Evolutionary conservation across 2,888 invertebrate genomes (phyloP), one percentile per base, ranked within the genome.

Genomic region (Lasioglossum pauxillum): DNA sequence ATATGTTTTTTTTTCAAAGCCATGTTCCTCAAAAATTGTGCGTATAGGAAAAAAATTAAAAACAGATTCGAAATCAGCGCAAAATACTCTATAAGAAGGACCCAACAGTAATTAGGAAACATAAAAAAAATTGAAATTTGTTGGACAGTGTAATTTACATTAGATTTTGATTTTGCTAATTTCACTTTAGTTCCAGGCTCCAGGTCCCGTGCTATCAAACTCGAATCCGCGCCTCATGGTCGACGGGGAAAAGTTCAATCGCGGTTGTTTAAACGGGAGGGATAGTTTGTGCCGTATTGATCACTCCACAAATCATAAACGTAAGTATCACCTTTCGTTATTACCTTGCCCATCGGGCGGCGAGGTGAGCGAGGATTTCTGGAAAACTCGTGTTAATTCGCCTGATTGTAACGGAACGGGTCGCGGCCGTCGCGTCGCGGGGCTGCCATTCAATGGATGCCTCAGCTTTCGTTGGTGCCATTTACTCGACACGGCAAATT

Each of bases 271-370:
- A 16, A n/a, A n/a, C 27, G 5, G 16, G 1, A 67, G 23, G 53
- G 1, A 53, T 53, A 53, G 53, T 53, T 53, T 8, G 8, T 8
- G 53, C 53, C 53, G 57, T 74, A 77, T 69, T 53, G 46, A 23
- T 31, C 67, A 77, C 67, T 67, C 53, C 53, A 83, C 69, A 83
- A 84, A 83, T 84, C 84, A 84, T 83, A 69, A 75, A 78, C 41
- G 53, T 83, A 74, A 83, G 83, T 71, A 83, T 49, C 27, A 57
- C 14, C 83, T 82, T 35, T 41, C 77, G 23, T 74, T 69, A 60
- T 35, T 69, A 78, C 4, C 69, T n/a, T 27, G 19, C 41, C 27
- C 16, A 49, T 46, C n/a, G 57, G 57, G 19, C 46, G 16, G 14
- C 23, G 46, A 46, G 46, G 5, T 5, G 49, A 5, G 49, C 8